Evolutionary conservation across 2,888 invertebrate species (phyloP).

Genomic region (Drosophila cognata): DNA sequence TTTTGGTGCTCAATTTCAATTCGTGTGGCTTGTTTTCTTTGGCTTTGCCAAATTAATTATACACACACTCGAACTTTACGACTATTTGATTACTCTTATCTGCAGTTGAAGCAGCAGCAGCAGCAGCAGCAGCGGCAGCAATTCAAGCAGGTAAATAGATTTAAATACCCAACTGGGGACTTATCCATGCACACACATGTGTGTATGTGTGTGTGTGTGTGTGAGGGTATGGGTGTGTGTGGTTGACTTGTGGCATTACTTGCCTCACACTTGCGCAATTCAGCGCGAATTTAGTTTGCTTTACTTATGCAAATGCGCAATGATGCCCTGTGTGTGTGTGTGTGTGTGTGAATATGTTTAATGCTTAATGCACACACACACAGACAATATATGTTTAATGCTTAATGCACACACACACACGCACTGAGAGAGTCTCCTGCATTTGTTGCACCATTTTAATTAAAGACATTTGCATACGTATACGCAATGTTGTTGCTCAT

Average conservation of each 20-base stretch:
- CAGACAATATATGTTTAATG: not conserved
- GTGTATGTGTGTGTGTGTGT: not conserved
- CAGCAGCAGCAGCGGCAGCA: constrained; percentile 15
- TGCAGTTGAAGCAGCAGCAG: constrained; percentile 23
- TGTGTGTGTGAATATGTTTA: too few relatives aligned
- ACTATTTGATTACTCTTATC: constrained; percentile 57
- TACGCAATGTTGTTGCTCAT: constrained; percentile 61
- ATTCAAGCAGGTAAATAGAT: constrained; percentile 61
- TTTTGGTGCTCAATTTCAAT: constrained; percentile 48
- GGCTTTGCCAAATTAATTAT: constrained; percentile 66
- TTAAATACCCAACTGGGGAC: constrained; percentile 57
- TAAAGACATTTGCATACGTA: constrained; percentile 68
- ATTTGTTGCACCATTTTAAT: constrained; percentile 71
- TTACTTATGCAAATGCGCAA: constrained; percentile 70
- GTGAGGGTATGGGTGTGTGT: constrained; percentile 6
- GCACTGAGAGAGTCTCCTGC: constrained; percentile 3
- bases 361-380: constrained; percentile 3
- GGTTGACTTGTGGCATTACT: constrained; percentile 21
- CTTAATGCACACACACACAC: constrained; percentile 6
- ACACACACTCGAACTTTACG: constrained; percentile 66
- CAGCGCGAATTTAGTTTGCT: constrained; percentile 53
- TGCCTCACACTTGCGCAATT: constrained; percentile 37
- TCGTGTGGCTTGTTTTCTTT: constrained; percentile 49
- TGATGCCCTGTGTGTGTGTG: constrained; percentile 28
- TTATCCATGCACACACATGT: constrained; percentile 17